A percentile compares a stretch with the other conserved stretches of the same genome.
These are phyloP conservation scores for Zophobas atratus DNA, from an alignment of 1,140 invertebrate genomes.

Conservation along the genomic window DNA sequence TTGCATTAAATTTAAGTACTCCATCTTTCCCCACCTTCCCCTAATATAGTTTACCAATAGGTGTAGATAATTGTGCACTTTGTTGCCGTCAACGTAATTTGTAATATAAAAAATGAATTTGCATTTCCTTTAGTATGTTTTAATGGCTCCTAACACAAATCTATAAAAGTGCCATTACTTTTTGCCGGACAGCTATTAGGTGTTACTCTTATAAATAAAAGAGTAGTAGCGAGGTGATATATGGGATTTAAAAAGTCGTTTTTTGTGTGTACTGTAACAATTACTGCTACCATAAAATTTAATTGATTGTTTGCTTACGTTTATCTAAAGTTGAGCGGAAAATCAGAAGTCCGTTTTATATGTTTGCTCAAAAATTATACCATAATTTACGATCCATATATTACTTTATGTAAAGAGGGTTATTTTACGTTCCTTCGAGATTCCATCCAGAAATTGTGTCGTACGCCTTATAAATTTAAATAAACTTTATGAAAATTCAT, in stretches of 20 bases:
- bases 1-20: no score
- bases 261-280: conserved; percentile 42
- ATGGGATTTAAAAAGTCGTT: conserved; percentile 22
- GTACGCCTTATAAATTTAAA: conserved; percentile 26
- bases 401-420: conserved; percentile 43
- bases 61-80: no score
- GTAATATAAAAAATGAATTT: no score
- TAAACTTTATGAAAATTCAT: conserved; percentile 33
- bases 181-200: not conserved
- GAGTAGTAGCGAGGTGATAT: conserved; percentile 1
- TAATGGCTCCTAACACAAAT: not conserved
- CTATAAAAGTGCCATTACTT: not conserved
- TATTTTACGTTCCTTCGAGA: conserved; percentile 17
- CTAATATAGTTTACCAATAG: no score
- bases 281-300: conserved; percentile 44
- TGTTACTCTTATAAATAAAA: conserved; percentile 16
- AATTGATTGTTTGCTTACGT: conserved; percentile 47
- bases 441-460: conserved; percentile 9
- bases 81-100: no score
- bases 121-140: no score
- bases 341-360: conserved; percentile 49
- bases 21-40: no score
- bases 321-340: conserved; percentile 46
- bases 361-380: conserved; percentile 46
- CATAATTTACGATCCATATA: conserved; percentile 48